Evolutionary conservation across 1,140 invertebrate species (phyloP).

Genomic region (Drosophila lacertosa): DNA sequence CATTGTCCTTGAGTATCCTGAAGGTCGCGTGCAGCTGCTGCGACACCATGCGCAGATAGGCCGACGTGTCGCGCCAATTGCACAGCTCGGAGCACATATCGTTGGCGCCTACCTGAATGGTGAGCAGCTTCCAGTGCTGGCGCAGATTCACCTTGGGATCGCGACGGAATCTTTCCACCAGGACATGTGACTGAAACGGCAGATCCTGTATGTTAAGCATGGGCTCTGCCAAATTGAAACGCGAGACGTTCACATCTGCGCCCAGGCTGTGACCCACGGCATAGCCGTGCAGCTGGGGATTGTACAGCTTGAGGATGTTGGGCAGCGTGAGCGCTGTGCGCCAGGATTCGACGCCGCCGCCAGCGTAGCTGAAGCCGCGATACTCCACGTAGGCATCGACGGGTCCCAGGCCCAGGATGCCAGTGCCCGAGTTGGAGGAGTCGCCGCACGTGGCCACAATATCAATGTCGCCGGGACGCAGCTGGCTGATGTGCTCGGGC

Average conservation of each 20-base stretch:
- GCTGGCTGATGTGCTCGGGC: constrained; percentile 81
- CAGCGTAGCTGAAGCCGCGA: constrained; percentile 61
- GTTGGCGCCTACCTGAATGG: constrained; percentile 88
- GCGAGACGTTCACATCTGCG: constrained; percentile 63
- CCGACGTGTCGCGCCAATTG: constrained; percentile 30
- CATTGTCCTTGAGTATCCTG: constrained; percentile 40
- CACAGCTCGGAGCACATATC: constrained; percentile 88
- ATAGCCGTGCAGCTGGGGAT: constrained; percentile 87
- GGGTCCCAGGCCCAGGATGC: constrained; percentile 64
- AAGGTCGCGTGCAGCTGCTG: constrained; percentile 35
- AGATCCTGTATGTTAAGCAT: constrained; percentile 86
- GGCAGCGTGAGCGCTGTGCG: constrained; percentile 85
- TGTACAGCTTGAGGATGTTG: constrained; percentile 86
- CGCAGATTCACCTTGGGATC: constrained; percentile 86
- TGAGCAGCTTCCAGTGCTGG: constrained; percentile 88
- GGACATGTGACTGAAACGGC: constrained; percentile 86
- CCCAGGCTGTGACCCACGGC: constrained; percentile 84
- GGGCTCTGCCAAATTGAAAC: constrained; percentile 86
- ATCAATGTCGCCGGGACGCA: constrained; percentile 88
- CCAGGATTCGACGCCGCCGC: constrained; percentile 86
- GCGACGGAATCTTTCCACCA: constrained; percentile 86
- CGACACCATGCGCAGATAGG: constrained; percentile 36
- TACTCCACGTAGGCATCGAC: constrained; percentile 60
- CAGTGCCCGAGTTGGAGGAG: constrained; percentile 87
- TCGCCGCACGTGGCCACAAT: constrained; percentile 88